A percentile compares a stretch with the other conserved stretches of the same genome.
These are phyloP conservation scores for Rhegmatorhina hoffmannsi DNA, from an alignment of 2,113 vertebrate genomes.

Conservation along the genomic window DNA sequence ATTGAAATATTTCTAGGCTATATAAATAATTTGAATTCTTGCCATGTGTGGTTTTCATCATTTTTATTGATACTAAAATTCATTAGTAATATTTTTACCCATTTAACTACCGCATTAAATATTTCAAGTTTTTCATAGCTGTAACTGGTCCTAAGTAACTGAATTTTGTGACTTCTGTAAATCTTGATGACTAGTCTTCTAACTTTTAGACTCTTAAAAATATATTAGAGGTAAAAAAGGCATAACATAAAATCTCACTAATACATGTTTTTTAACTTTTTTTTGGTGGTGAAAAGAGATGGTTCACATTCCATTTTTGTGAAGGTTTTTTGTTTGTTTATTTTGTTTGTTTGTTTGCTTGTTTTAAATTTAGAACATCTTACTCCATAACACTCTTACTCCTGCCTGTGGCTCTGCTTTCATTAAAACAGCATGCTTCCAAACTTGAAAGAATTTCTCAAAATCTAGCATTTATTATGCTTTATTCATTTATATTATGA, in stretches of 20 bases:
- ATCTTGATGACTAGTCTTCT: background rate
- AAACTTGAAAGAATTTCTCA: background rate
- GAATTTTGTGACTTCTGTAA: background rate
- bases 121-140: background rate
- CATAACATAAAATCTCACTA: background rate
- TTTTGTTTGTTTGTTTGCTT: background rate
- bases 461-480: background rate
- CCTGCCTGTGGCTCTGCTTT: background rate
- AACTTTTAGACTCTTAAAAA: background rate
- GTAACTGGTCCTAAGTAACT: background rate
- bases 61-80: background rate
- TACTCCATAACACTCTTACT: background rate
- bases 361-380: background rate
- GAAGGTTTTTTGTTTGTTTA: no score
- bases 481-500: background rate
- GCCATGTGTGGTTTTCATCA: background rate
- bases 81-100: background rate
- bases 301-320: background rate
- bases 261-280: background rate
- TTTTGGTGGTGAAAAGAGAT: background rate
- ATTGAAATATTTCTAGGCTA: background rate
- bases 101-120: background rate
- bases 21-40: background rate
- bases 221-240: background rate
- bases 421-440: background rate